Percentiles rank a stretch among this genome's conserved stretches.
Evolutionary conservation across 2,888 invertebrate species (phyloP).

Genomic region (Netelia inedita): DNA sequence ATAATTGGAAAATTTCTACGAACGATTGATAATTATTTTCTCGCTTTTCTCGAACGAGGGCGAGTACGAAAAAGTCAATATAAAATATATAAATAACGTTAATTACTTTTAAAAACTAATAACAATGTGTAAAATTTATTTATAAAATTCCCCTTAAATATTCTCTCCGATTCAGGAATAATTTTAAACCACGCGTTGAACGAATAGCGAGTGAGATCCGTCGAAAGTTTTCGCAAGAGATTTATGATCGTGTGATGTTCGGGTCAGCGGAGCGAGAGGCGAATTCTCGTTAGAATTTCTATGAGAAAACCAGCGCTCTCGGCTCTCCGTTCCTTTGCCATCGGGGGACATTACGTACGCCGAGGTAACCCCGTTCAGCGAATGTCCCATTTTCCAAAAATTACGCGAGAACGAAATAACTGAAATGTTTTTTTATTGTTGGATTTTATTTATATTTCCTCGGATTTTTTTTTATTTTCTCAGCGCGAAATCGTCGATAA

Average conservation of each 20-base stretch:
- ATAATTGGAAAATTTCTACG: neutral
- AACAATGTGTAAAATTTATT: too few species aligned
- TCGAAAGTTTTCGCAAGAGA: slow-evolving; percentile 74
- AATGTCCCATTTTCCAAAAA: slow-evolving; percentile 42
- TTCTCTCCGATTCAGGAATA: slow-evolving; percentile 58
- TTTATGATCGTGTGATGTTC: slow-evolving; percentile 73
- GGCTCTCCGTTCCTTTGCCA: slow-evolving; percentile 68
- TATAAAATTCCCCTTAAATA: neutral
- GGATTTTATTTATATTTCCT: slow-evolving; percentile 32
- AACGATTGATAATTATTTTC: slow-evolving; percentile 1
- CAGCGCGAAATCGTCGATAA: slow-evolving; percentile 12
- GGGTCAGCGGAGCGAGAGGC: slow-evolving; percentile 71
- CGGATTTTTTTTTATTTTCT: slow-evolving; percentile 44
- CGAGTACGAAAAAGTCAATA: too few species aligned
- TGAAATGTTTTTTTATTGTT: slow-evolving; percentile 41
- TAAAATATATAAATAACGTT: too few species aligned
- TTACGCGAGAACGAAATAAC: slow-evolving; percentile 41
- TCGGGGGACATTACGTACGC: neutral
- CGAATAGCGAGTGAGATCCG: slow-evolving; percentile 50
- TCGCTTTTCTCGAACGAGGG: too few species aligned
- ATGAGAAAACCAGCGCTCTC: slow-evolving; percentile 69
- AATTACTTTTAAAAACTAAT: too few species aligned
- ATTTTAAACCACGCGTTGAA: slow-evolving; percentile 68
- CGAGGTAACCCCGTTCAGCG: slow-evolving; percentile 13
- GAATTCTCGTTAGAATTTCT: slow-evolving; percentile 53